These are phyloP conservation scores for Caenorhabditis inopinata DNA, from an alignment of 1,140 invertebrate genomes.

Conservation along the genomic window DNA sequence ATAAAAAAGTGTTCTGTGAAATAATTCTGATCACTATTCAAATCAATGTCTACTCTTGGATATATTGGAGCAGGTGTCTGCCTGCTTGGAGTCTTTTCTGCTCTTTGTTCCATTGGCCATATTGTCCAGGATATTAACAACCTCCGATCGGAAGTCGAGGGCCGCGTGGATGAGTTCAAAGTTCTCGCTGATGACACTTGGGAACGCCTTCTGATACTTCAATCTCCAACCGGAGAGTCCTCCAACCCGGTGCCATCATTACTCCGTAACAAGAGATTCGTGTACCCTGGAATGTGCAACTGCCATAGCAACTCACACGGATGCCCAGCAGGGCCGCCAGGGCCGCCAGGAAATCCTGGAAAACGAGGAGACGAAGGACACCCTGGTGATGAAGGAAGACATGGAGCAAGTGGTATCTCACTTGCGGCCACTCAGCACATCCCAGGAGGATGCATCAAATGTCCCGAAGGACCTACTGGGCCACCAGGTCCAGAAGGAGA, in stretches of 20 bases:
- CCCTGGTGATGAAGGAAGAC: conserved; percentile 36
- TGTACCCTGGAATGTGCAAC: conserved; percentile 47
- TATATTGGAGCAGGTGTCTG: conserved; percentile 32
- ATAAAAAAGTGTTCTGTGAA: conserved; percentile 22
- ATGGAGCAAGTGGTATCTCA: conserved; percentile 35
- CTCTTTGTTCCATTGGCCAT: conserved; percentile 30
- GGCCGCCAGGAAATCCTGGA: conserved; percentile 38
- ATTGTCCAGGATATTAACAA: conserved; percentile 40
- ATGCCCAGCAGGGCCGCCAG: conserved; percentile 42
- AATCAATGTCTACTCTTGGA: conserved; percentile 35
- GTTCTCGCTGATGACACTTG: conserved; percentile 42
- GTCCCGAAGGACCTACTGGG: conserved; percentile 3
- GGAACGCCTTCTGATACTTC: conserved; percentile 37
- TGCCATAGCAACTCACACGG: conserved; percentile 33
- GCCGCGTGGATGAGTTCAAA: conserved; percentile 41
- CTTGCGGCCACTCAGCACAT: conserved; percentile 7
- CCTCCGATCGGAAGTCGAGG: conserved; percentile 33
- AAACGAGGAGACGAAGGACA: conserved; percentile 39
- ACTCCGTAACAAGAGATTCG: conserved; percentile 38
- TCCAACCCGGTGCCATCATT: conserved; percentile 21
- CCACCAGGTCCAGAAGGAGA: conserved; percentile 8
- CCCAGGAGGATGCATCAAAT: conserved; percentile 41
- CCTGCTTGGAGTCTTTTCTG: conserved; percentile 24
- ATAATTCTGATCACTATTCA: not conserved
- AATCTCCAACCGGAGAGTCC: conserved; percentile 33